Conservation (phyloP, 2,797 vertebrate species). For the Tiaroga cobitis region DNA sequence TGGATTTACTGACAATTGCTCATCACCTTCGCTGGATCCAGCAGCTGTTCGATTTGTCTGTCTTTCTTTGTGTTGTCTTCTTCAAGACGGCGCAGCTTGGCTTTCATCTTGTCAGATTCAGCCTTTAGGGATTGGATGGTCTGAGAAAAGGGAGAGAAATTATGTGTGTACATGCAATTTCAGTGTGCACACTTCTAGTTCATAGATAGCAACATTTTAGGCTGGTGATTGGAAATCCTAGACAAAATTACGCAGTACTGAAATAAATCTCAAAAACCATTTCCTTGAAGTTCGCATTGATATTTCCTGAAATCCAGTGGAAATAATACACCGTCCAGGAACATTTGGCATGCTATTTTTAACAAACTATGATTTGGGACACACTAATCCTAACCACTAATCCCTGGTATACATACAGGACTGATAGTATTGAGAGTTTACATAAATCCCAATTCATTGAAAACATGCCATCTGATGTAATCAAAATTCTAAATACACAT, state of each 20-base stretch:
- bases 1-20: background rate
- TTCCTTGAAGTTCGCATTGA: no score
- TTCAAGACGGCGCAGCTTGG: slow-evolving; percentile 86
- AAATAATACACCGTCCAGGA: background rate
- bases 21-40: slow-evolving; percentile 84
- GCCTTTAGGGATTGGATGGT: slow-evolving; percentile 84
- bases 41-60: slow-evolving; percentile 89
- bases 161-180: background rate
- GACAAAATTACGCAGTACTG: background rate
- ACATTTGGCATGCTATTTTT: slow-evolving; percentile 12
- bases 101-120: slow-evolving; percentile 85
- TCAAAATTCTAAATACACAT: slow-evolving; percentile 21
- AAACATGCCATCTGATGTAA: slow-evolving; percentile 15
- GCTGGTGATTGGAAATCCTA: background rate
- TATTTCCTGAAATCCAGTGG: background rate
- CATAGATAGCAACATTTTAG: background rate
- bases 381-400: slow-evolving; percentile 29
- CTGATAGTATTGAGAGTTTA: background rate
- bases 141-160: slow-evolving; percentile 55
- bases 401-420: slow-evolving; percentile 10
- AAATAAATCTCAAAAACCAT: background rate
- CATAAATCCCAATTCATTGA: background rate
- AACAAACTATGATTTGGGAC: slow-evolving; percentile 10
- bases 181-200: background rate
- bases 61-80: slow-evolving; percentile 89